Base-by-base conservation (phyloP, 30 jellyfish, hydroid and myxozoan genomes). In the Chironex yamaguchii region DNA sequence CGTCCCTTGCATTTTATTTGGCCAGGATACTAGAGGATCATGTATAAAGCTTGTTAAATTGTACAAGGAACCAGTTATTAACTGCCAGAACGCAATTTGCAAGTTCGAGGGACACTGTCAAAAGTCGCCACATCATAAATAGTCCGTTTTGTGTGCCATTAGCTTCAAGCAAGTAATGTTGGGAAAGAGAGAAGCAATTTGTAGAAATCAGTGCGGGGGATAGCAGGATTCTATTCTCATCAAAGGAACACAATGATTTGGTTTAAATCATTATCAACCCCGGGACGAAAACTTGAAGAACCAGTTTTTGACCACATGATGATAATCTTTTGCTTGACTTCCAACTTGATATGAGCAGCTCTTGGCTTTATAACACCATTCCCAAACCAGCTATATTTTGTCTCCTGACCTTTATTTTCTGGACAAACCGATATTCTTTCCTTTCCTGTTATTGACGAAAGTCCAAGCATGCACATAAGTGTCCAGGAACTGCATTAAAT, bases 1-100 rank as follows among this genome's bases (percentile, higher is more conserved):
- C 62, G 27, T 78, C n/a, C 72, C 88, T 29, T 78, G 89, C 62
- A 85, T 51, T 24, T 34, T 78, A 17, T 52, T 78, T 78, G 89
- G 76, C 4, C 80, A 67, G 13, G 66, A 67, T 25, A 11, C 66
- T 30, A 24, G 80, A 67, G n/a, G 14, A 4, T 13, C 14, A 4
- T 0, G 80, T 9, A n/a, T 24, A 13, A 34, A 34, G 82, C 24
- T 67, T 0, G 20, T 13, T 24, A 67, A 67, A 67, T 67, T 67
- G 64, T 67, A 24, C 68, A 67, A 67, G 20, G 80, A 67, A 30
- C 80, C 64, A 30, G 23, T 67, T 13, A 28, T 14, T 67, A 67
- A 67, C 80, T 67, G 80, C 66, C 80, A 67, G 24, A 67, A 23
- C 24, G 64, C 80, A 17, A 32, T 67, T 12, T 24, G 66, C 64